Evolutionary conservation across 2,888 invertebrate genomes (phyloP), one percentile per base, ranked within the genome.

Genomic region (Caradrina clavipalpis): DNA sequence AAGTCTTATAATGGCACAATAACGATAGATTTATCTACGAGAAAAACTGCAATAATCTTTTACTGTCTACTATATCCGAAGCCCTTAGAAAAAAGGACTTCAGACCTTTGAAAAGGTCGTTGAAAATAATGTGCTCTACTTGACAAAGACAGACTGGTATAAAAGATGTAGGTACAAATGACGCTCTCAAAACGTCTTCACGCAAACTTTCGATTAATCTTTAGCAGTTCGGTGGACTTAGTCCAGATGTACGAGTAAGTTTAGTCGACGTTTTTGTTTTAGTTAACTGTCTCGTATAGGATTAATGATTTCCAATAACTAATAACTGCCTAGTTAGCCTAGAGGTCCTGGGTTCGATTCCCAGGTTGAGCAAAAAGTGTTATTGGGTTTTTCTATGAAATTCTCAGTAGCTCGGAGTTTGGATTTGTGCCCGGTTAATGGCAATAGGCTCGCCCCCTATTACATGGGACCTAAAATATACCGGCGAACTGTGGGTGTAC

Each of bases 191-290:
- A 58, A 65, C 53, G 26, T 63, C 51, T 66, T 55, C 78, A 74
- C 78, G 78, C 53, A 63, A 68, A 70, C 35, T 64, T 66, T 55
- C 60, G 53, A 80, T 77, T 57, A 77, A 77, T 80, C 81, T 74
- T 58, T 35, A 45, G 6, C 4, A 2, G 53, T 60, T 68, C 19
- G 6, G 8, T 8, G 50, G 17, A 5, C 13, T 10, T 13, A 15
- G 50, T 59, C 63, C n/a, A 19, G 8, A 51, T 39, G 45, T 54
- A 10, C n/a, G 2, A 26, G n/a, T n/a, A n/a, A n/a, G 35, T 45
- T 54, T 11, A 54, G 26, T 10, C 10, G 11, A 56, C 42, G n/a
- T 59, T 54, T 73, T 51, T 35, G 6, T 35, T 61, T 69, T 39
- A 11, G 22, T 45, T 17, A 45, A 45, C 17, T 45, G 15, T 45